Base-by-base conservation (phyloP, 2,888 invertebrate genomes). In the Blastobasis lacticolella region DNA sequence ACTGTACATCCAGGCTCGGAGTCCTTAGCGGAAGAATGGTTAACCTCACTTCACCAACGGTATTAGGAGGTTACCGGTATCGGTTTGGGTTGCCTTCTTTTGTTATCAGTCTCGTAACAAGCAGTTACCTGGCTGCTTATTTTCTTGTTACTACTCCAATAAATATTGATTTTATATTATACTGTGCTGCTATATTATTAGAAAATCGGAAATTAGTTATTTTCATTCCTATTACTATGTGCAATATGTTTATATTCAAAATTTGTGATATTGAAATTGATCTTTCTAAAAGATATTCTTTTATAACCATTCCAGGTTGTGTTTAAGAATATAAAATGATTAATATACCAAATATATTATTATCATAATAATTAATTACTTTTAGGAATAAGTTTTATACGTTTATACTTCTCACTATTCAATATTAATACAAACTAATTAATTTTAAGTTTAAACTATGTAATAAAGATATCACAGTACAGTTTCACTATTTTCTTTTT, bases 231-330 rank as follows among this genome's bases (percentile, higher is more conserved):
- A 50, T 41, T 23, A 45, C 37, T 36, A 51, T 50, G 57, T 54
- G 59, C 59, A 60, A 58, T 60, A 54, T 36, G 53, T 55, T 49
- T 55, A 46, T 47, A 36, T 54, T 48, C 45, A 52, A 45, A 48
- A 50, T 66, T 66, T 80, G 81, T 80, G 78, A 81, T 81, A 81
- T 70, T 67, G 60, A 68, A 59, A 65, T 64, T 61, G 63, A 66
- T 74, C 71, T 78, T 78, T 79, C 52, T 63, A 69, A 78, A 77
- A 78, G 74, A 73, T 57, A 60, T 68, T 60, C 59, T 54, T 60
- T 67, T 67, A 57, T 54, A 69, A 78, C 68, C 81, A 81, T 81
- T 82, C 81, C 80, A 80, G 75, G 73, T 77, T 78, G 69, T 76
- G 67, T 68, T 67, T 23, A 23, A 23, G 23, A 23, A 23, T 23